Percentiles rank a stretch among this genome's conserved stretches.
Conservation (phyloP, 2,113 vertebrate species). For the Pagrus major region DNA sequence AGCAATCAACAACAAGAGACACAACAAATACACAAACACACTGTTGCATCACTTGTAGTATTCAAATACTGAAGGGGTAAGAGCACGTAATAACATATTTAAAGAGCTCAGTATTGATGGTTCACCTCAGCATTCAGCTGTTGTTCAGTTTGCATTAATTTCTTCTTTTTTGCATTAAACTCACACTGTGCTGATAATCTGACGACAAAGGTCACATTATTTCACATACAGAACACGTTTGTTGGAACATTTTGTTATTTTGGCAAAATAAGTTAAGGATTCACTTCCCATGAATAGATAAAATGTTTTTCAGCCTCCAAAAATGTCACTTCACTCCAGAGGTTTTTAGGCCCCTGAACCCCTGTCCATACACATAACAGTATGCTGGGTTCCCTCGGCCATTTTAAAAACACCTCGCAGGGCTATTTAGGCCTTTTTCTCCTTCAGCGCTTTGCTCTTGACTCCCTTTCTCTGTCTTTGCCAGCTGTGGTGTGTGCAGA, state of each 20-base stretch:
- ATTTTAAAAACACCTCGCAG: constrained; percentile 16
- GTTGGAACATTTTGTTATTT: constrained; percentile 35
- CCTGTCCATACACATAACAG: neutral
- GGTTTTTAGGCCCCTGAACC: neutral
- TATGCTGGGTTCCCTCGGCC: neutral
- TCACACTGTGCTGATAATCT: constrained; percentile 15
- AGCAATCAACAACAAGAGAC: constrained; percentile 12
- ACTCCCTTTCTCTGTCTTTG: constrained; percentile 35
- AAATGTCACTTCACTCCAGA: constrained; percentile 16
- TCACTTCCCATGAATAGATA: constrained; percentile 11
- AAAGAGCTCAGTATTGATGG: constrained; percentile 27
- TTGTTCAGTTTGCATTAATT: constrained; percentile 35
- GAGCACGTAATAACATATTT: constrained; percentile 17
- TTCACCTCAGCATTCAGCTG: constrained; percentile 28
- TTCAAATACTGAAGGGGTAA: constrained; percentile 29
- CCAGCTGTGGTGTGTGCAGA: constrained; percentile 40
- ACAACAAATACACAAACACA: constrained; percentile 31
- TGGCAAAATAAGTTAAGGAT: constrained; percentile 56
- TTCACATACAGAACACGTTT: constrained; percentile 27
- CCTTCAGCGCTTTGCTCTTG: constrained; percentile 26
- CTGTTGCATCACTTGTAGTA: constrained; percentile 28
- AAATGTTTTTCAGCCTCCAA: constrained; percentile 25
- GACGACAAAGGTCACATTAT: constrained; percentile 22
- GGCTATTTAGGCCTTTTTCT: constrained; percentile 7
- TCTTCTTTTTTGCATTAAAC: constrained; percentile 18